Percentiles rank a stretch among this genome's conserved stretches.
Conservation (phyloP, 2,888 invertebrate species). For the Prosopocoilus inquinatus region DNA sequence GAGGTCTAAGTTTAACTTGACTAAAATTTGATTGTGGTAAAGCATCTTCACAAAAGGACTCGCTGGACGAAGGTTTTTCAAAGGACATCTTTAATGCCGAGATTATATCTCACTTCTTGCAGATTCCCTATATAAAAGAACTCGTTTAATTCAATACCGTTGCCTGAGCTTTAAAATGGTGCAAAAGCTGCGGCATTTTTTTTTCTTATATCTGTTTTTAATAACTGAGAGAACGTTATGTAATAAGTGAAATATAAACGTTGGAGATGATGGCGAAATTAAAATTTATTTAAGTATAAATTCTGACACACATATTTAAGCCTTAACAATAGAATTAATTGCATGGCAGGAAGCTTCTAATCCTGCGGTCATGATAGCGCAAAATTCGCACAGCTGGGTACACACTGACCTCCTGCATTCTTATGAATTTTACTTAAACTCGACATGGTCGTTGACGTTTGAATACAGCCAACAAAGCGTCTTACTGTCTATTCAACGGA, state of each 20-base stretch:
- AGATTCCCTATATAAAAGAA: conserved; percentile 12
- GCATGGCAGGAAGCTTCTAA: conserved; percentile 15
- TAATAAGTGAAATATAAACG: too few species aligned
- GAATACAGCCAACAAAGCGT: neutral
- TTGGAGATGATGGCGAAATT: too few species aligned
- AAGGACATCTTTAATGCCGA: conserved; percentile 30
- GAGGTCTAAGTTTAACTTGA: neutral
- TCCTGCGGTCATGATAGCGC: conserved; percentile 30
- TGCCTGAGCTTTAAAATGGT: too few species aligned
- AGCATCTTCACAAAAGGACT: conserved; percentile 25
- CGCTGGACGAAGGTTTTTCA: conserved; percentile 29
- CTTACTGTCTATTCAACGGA: neutral
- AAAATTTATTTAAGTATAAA: too few species aligned
- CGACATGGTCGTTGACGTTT: conserved; percentile 15
- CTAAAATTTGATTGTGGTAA: conserved; percentile 30
- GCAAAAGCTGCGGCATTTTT: too few species aligned
- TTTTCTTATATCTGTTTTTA: too few species aligned
- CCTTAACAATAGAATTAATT: too few species aligned
- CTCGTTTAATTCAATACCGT: conserved; percentile 11
- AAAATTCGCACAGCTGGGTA: conserved; percentile 30
- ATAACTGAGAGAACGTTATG: too few species aligned
- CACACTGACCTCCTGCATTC: conserved; percentile 27
- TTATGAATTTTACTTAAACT: conserved; percentile 18
- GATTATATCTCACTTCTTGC: conserved; percentile 32
- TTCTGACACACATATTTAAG: too few species aligned